Conservation (phyloP, 2,888 invertebrate species). For the Candidula unifasciata region DNA sequence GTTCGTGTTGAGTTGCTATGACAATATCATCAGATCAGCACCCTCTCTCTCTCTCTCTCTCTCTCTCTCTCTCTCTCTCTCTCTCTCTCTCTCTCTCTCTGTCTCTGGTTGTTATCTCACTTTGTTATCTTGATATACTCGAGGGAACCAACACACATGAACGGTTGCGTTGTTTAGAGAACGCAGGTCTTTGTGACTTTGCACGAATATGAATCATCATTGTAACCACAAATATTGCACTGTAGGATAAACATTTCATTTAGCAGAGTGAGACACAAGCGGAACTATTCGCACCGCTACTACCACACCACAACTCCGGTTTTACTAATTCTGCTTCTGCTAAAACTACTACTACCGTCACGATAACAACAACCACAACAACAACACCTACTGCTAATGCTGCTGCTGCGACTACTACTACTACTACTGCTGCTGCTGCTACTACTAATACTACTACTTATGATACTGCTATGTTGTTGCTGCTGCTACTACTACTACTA, state of each 20-base stretch:
- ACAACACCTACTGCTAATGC: constrained; percentile 42
- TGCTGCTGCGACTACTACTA: constrained; percentile 32
- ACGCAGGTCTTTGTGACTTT: no score
- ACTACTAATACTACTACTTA: constrained; percentile 24
- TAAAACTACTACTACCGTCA: constrained; percentile 40
- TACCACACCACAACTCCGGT: background rate
- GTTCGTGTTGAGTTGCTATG: background rate
- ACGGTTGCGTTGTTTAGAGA: no score
- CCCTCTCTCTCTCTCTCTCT: no score
- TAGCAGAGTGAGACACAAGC: no score
- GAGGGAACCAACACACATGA: no score
- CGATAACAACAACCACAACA: constrained; percentile 35
- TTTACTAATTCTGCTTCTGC: constrained; percentile 42
- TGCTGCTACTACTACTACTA: constrained; percentile 33
- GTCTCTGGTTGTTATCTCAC: no score
- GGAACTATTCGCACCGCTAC: background rate
- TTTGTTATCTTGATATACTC: no score
- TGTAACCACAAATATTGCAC: no score
- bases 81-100: no score
- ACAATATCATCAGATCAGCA: background rate
- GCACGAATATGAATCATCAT: no score
- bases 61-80: no score
- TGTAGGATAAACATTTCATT: no score
- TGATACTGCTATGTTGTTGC: constrained; percentile 12
- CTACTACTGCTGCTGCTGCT: constrained; percentile 15